phyloP scores from a whole-genome alignment of 2,888 invertebrate species.

The Platypus cylindrus region DNA sequence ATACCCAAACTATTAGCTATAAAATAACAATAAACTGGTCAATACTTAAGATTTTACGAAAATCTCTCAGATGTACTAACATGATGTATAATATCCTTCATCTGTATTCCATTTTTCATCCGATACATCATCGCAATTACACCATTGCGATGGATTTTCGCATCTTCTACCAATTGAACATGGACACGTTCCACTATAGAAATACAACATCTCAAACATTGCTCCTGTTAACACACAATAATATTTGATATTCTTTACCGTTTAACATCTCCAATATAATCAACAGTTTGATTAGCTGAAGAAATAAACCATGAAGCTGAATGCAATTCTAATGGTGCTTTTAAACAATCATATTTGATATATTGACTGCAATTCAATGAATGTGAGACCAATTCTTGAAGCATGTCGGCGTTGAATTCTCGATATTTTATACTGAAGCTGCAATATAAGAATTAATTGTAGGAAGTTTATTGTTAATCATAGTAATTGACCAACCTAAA shows the following conservation, averaged over 20 bases:
- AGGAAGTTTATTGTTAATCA: not conserved
- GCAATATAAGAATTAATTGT: slow-evolving; percentile 28
- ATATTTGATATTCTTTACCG: slow-evolving; percentile 37
- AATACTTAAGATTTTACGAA: too few relatives aligned
- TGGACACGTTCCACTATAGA: slow-evolving; percentile 54
- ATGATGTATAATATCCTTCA: slow-evolving; percentile 71
- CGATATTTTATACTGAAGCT: slow-evolving; percentile 77
- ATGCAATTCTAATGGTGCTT: slow-evolving; percentile 74
- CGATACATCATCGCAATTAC: slow-evolving; percentile 76
- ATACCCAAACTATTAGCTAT: slow-evolving; percentile 63
- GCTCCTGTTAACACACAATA: slow-evolving; percentile 15
- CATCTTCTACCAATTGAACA: slow-evolving; percentile 71
- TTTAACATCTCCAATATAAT: slow-evolving; percentile 68
- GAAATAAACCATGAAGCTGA: slow-evolving; percentile 83
- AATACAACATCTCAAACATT: slow-evolving; percentile 5
- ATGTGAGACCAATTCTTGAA: slow-evolving; percentile 79
- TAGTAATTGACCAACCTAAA: slow-evolving; percentile 26
- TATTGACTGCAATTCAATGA: slow-evolving; percentile 81
- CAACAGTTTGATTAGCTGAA: slow-evolving; percentile 67
- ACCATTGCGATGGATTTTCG: slow-evolving; percentile 66
- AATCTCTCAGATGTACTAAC: slow-evolving; percentile 23
- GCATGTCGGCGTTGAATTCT: slow-evolving; percentile 82
- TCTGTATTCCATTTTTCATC: slow-evolving; percentile 82
- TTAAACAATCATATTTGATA: slow-evolving; percentile 81
- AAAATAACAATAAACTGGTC: not conserved